These are phyloP conservation scores for Zosterops japonicus DNA, from an alignment of 2,113 vertebrate genomes.

Conservation along the genomic window DNA sequence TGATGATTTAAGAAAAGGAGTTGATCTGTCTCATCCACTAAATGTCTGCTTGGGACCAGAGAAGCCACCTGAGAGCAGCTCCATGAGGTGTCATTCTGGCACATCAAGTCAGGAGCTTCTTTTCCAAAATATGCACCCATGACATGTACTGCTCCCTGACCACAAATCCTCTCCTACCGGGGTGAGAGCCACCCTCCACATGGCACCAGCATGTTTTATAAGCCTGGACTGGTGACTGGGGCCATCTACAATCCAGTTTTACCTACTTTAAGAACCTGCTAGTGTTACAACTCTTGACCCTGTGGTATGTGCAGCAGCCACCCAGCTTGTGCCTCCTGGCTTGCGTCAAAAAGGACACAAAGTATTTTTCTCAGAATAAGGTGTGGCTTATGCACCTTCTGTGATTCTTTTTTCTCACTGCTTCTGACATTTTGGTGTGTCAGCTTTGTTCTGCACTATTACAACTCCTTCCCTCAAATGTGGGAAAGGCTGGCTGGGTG, in stretches of 20 bases:
- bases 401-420: neutral
- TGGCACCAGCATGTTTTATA: neutral
- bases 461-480: neutral
- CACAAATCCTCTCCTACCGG: neutral
- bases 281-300: neutral
- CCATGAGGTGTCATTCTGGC: rapidly evolving
- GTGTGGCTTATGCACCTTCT: neutral
- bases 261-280: neutral
- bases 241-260: neutral
- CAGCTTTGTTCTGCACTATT: neutral
- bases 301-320: neutral
- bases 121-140: neutral
- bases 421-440: neutral
- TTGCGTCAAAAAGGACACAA: neutral
- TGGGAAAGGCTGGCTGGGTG: neutral
- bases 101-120: neutral
- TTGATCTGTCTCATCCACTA: neutral
- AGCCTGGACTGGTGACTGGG: neutral
- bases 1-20: neutral
- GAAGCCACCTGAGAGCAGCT: neutral
- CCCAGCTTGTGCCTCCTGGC: neutral
- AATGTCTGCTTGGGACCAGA: neutral
- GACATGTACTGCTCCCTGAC: neutral
- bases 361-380: neutral
- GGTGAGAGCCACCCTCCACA: rapidly evolving